Conservation (phyloP, 2,113 vertebrate species). For the Edolisoma coerulescens region DNA sequence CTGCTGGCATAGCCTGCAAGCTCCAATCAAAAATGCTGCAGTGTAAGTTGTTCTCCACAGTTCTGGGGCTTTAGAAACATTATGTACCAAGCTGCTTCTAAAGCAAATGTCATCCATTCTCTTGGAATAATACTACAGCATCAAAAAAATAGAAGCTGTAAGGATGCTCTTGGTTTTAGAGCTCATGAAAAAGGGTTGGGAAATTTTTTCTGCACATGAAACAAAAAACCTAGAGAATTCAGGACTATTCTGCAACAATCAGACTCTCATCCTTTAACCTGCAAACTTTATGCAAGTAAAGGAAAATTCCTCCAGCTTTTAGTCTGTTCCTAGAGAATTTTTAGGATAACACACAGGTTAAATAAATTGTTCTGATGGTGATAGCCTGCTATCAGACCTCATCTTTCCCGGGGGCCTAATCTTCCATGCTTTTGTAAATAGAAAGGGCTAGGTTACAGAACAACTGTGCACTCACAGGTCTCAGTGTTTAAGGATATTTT, state of each 20-base stretch:
- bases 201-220: background rate
- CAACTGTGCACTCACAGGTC: background rate
- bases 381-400: background rate
- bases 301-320: background rate
- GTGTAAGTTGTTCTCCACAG: background rate
- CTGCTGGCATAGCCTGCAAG: background rate
- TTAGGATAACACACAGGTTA: background rate
- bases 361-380: background rate
- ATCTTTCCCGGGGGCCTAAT: background rate
- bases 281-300: background rate
- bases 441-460: background rate
- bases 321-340: background rate
- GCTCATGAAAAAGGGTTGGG: background rate
- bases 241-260: background rate
- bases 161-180: background rate
- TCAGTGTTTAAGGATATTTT: background rate
- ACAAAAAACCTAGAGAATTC: accelerated
- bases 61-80: background rate
- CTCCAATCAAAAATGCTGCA: background rate
- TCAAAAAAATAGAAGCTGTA: background rate
- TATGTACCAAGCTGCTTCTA: background rate
- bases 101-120: background rate
- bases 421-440: background rate
- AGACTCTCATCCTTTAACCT: background rate
- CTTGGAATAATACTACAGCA: background rate